Evolutionary conservation across 1,140 invertebrate species (phyloP).

Genomic region (Drosophila rhopaloa): DNA sequence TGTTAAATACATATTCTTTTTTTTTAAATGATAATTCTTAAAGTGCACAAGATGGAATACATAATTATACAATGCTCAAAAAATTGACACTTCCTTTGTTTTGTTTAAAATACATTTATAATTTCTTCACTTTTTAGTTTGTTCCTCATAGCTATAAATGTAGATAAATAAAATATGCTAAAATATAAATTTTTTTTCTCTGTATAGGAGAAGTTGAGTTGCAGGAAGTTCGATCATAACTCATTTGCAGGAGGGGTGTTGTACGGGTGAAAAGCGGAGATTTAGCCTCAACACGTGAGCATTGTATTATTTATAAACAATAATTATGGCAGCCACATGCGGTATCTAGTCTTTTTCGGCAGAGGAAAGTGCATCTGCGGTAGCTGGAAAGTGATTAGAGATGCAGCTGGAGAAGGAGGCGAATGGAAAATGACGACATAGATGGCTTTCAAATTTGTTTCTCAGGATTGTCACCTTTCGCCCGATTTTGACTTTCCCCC

Average conservation of each 20-base stretch:
- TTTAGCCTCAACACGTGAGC: slow-evolving; percentile 67
- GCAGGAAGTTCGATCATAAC: slow-evolving; percentile 47
- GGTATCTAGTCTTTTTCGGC: slow-evolving; percentile 15
- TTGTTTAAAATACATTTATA: no score
- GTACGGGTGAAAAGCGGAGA: slow-evolving; percentile 17
- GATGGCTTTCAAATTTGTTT: slow-evolving; percentile 58
- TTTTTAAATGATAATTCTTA: no score
- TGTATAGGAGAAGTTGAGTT: slow-evolving; percentile 17
- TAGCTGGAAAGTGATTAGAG: slow-evolving; percentile 48
- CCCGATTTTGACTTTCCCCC: slow-evolving; percentile 32
- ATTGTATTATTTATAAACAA: slow-evolving; percentile 75
- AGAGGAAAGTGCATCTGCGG: slow-evolving; percentile 46
- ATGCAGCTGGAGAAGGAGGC: slow-evolving; percentile 7
- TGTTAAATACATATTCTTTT: no score
- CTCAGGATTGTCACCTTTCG: slow-evolving; percentile 76
- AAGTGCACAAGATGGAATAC: no score
- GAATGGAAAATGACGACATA: slow-evolving; percentile 1
- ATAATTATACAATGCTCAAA: no score
- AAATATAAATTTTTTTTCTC: not conserved
- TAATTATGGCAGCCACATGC: slow-evolving; percentile 69
- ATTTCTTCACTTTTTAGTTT: no score
- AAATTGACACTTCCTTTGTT: no score
- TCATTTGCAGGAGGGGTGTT: slow-evolving; percentile 31
- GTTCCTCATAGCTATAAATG: no score
- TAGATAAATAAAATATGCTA: not conserved